These are phyloP conservation scores for Hemiprocne comata DNA, from an alignment of 2,113 vertebrate genomes.

Conservation along the genomic window DNA sequence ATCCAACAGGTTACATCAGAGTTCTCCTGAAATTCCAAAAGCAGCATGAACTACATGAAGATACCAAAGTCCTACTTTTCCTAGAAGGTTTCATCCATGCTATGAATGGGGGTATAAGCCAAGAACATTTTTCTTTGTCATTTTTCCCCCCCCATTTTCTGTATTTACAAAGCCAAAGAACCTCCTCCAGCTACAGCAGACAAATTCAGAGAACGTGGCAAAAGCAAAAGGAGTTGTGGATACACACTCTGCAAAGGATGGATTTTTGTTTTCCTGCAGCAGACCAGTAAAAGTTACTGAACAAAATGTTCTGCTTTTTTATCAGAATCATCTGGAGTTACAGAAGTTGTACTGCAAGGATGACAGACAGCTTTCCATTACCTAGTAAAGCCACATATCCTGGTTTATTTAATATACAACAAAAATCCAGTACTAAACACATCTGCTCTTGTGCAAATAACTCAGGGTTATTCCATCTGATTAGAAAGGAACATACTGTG, in stretches of 20 bases:
- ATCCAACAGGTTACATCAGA: neutral
- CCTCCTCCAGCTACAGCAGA: neutral
- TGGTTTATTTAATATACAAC: neutral
- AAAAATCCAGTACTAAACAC: neutral
- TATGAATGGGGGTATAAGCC: neutral
- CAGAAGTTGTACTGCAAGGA: neutral
- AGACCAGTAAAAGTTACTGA: neutral
- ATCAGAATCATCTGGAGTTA: slow-evolving; percentile 4
- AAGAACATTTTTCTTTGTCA: neutral
- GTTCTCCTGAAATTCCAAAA: neutral
- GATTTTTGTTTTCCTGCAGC: slow-evolving; percentile 4
- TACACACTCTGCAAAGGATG: neutral
- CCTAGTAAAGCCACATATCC: neutral
- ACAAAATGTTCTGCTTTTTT: neutral
- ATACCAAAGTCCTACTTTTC: neutral
- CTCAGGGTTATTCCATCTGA: neutral
- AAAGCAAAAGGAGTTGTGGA: neutral
- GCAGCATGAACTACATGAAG: neutral
- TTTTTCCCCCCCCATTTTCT: neutral
- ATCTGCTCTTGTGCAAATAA: neutral
- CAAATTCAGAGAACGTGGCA: slow-evolving; percentile 1
- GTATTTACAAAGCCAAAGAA: neutral
- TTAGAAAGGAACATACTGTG: neutral
- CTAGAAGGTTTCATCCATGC: slow-evolving; percentile 10
- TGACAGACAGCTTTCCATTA: neutral